Percentiles rank a stretch among this genome's conserved stretches.
Evolutionary conservation across 1,140 invertebrate species (phyloP).

Genomic region (Chrysomallon squamiferum): DNA sequence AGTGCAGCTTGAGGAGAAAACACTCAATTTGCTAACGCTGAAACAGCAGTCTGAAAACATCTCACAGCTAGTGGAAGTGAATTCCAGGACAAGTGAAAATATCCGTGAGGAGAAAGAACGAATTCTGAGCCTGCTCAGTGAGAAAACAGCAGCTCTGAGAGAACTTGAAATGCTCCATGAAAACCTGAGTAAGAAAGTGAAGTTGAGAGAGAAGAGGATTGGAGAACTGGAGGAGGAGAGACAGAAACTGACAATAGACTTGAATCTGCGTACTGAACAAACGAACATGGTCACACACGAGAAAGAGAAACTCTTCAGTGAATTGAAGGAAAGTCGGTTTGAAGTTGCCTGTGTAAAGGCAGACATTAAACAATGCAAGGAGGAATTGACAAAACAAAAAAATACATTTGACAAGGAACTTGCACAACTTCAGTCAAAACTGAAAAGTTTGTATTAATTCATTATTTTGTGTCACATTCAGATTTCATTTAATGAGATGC

Average conservation of each 20-base stretch:
- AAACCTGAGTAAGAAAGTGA: slow-evolving; percentile 48
- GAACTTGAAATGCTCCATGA: slow-evolving; percentile 44
- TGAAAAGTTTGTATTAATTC: slow-evolving; percentile 50
- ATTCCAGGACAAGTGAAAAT: slow-evolving; percentile 38
- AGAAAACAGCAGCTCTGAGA: slow-evolving; percentile 44
- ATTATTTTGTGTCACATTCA: too few relatives aligned
- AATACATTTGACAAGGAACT: slow-evolving; percentile 40
- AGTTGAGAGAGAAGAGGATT: slow-evolving; percentile 45
- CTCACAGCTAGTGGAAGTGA: slow-evolving; percentile 43
- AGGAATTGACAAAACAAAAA: slow-evolving; percentile 35
- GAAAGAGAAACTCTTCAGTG: slow-evolving; percentile 42
- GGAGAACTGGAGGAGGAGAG: slow-evolving; percentile 49
- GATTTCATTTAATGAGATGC: too few relatives aligned
- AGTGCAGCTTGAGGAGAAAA: slow-evolving; percentile 54
- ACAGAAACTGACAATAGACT: slow-evolving; percentile 35
- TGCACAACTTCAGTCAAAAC: slow-evolving; percentile 37
- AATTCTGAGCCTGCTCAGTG: slow-evolving; percentile 34
- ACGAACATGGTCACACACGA: slow-evolving; percentile 45
- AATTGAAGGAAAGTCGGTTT: slow-evolving; percentile 52
- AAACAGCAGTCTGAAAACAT: slow-evolving; percentile 48
- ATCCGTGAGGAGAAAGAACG: slow-evolving; percentile 52
- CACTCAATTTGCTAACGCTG: slow-evolving; percentile 44
- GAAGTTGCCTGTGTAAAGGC: slow-evolving; percentile 47
- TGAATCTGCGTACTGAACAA: slow-evolving; percentile 35
- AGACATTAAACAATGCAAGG: slow-evolving; percentile 42